Evolutionary conservation across 1,140 invertebrate species (phyloP).

Genomic region (Ooceraea biroi): DNA sequence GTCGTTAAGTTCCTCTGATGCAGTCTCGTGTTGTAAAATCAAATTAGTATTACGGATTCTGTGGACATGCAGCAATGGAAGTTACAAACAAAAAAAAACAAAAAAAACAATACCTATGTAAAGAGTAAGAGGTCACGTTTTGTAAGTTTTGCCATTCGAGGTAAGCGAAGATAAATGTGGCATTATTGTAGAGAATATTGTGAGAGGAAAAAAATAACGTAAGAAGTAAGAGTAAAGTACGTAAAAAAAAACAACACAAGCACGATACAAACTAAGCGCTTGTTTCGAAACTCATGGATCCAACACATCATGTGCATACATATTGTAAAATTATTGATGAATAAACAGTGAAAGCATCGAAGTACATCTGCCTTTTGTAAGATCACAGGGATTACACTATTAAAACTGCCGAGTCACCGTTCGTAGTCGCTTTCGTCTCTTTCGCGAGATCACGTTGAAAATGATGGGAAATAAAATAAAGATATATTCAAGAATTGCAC

Average conservation of each 20-base stretch:
- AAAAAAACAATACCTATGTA: conserved; percentile 67
- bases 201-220: conserved; percentile 67
- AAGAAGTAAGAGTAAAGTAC: conserved; percentile 67
- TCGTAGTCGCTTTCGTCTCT: not conserved
- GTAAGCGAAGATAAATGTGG: conserved; percentile 73
- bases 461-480: too few species aligned
- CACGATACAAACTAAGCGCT: conserved; percentile 74
- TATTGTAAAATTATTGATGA: conserved; percentile 85
- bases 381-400: conserved; percentile 57
- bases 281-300: conserved; percentile 75
- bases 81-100: too few species aligned
- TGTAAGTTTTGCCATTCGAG: conserved; percentile 79
- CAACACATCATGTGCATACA: conserved; percentile 80
- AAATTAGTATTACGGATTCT: conserved; percentile 82
- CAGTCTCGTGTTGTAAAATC: conserved; percentile 83
- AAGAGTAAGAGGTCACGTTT: conserved; percentile 72
- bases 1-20: conserved; percentile 82
- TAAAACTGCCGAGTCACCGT: conserved; percentile 60
- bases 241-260: conserved; percentile 74
- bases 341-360: conserved; percentile 84
- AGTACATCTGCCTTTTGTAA: conserved; percentile 67
- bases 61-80: conserved; percentile 72
- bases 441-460: too few species aligned
- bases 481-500: too few species aligned
- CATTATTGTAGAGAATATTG: conserved; percentile 74